These are phyloP conservation scores for Schmidtea mediterranea DNA, from an alignment of 1,140 invertebrate genomes.

Conservation along the genomic window DNA sequence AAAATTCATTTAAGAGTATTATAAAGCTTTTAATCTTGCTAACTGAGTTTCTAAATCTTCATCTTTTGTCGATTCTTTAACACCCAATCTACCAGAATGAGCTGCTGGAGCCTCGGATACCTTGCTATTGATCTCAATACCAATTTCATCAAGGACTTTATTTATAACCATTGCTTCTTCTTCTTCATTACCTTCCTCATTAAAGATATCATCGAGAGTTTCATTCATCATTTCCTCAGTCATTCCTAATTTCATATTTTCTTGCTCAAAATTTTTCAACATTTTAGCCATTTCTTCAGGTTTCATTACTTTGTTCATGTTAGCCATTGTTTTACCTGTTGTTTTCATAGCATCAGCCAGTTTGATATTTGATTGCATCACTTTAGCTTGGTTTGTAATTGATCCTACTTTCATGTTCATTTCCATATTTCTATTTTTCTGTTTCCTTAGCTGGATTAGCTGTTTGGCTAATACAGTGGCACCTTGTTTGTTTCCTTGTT, in stretches of 20 bases:
- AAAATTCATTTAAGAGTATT: too few species aligned
- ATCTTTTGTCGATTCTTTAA: slow-evolving; percentile 25
- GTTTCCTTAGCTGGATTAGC: slow-evolving; percentile 52
- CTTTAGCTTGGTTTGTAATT: slow-evolving; percentile 48
- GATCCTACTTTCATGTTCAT: slow-evolving; percentile 44
- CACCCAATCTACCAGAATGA: slow-evolving; percentile 34
- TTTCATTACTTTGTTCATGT: slow-evolving; percentile 60
- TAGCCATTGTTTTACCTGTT: slow-evolving; percentile 55
- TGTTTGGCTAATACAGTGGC: slow-evolving; percentile 59
- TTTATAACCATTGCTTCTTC: slow-evolving; percentile 45
- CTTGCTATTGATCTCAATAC: slow-evolving; percentile 67
- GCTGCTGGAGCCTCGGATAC: slow-evolving; percentile 39
- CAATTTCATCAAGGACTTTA: slow-evolving; percentile 72
- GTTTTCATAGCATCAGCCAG: slow-evolving; percentile 55
- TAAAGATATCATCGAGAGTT: slow-evolving; percentile 58
- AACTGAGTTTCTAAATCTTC: slow-evolving; percentile 47
- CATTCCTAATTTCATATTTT: slow-evolving; percentile 64
- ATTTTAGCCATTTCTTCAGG: slow-evolving; percentile 50
- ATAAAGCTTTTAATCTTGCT: slow-evolving; percentile 42
- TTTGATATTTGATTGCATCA: slow-evolving; percentile 56
- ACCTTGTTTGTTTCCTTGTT: slow-evolving; percentile 46
- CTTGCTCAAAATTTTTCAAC: slow-evolving; percentile 50
- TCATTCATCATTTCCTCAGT: slow-evolving; percentile 80
- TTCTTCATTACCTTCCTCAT: slow-evolving; percentile 60
- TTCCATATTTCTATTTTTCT: slow-evolving; percentile 49